Percentiles rank a stretch among this genome's conserved stretches.
phyloP scores from a whole-genome alignment of 2,797 vertebrate species.

The Myripristis murdjan region DNA sequence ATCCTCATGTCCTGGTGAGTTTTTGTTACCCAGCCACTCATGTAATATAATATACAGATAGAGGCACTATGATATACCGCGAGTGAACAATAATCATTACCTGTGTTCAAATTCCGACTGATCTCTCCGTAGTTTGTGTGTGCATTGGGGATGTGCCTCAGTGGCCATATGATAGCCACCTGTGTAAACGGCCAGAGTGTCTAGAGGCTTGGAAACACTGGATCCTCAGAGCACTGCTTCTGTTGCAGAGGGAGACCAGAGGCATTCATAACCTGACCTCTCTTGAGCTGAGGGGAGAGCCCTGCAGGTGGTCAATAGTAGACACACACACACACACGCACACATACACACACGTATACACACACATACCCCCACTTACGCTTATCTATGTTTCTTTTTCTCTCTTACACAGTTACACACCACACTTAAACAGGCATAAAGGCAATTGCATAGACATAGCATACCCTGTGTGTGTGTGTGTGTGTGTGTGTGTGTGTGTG shows the following conservation, averaged over 20 bases:
- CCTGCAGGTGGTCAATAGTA: constrained; percentile 52
- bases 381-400: constrained; percentile 19
- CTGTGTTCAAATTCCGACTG: constrained; percentile 18
- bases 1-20: constrained; percentile 2
- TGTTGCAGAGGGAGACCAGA: constrained; percentile 62
- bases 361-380: constrained; percentile 24
- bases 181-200: constrained; percentile 76
- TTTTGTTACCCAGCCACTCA: constrained; percentile 14
- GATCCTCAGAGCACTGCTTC: constrained; percentile 64
- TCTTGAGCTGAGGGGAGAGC: constrained; percentile 36
- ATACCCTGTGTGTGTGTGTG: constrained; percentile 6
- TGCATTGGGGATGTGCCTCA: constrained; percentile 5
- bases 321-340: constrained; percentile 12
- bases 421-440: constrained; percentile 15
- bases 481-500: constrained; percentile 16
- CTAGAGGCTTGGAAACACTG: constrained; percentile 60
- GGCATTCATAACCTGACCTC: constrained; percentile 53
- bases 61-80: background rate
- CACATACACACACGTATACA: constrained; percentile 35
- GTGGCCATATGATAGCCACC: constrained; percentile 79
- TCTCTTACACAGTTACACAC: constrained; percentile 5
- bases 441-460: no score
- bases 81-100: constrained; percentile 11
- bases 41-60: background rate
- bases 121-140: constrained; percentile 26